These are phyloP conservation scores for Gymnorhina tibicen DNA, from an alignment of 2,113 vertebrate genomes.

Conservation along the genomic window DNA sequence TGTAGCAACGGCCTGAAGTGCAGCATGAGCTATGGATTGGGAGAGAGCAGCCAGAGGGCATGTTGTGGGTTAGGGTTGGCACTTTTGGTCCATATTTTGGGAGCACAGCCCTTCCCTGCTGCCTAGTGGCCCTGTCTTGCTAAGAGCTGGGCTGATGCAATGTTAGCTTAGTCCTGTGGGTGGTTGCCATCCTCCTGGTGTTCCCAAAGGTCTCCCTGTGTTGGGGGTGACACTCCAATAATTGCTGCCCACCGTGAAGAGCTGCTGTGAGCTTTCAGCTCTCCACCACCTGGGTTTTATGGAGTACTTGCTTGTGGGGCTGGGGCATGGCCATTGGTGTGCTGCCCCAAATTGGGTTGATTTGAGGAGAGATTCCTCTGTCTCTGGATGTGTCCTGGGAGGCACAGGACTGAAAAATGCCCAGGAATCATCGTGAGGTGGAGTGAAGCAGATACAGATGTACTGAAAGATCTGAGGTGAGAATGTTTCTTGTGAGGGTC, in stretches of 20 bases:
- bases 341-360: neutral
- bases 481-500: neutral
- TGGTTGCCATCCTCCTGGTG: neutral
- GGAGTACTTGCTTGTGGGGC: neutral
- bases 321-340: neutral
- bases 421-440: accelerated
- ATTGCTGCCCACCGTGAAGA: neutral
- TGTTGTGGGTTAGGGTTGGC: neutral
- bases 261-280: neutral
- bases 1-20: neutral
- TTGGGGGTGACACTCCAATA: neutral
- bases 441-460: neutral
- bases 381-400: neutral
- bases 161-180: neutral
- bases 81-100: neutral
- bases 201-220: neutral
- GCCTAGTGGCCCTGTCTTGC: neutral
- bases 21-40: neutral
- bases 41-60: neutral
- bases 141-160: neutral
- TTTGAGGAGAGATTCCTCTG: neutral
- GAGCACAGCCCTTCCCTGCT: neutral
- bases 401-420: neutral
- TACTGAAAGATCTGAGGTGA: neutral
- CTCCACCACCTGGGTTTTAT: neutral